Percentiles rank a stretch among this genome's conserved stretches.
These are phyloP conservation scores for Amorpha juglandis DNA, from an alignment of 2,888 invertebrate species.

Conservation along the genomic window DNA sequence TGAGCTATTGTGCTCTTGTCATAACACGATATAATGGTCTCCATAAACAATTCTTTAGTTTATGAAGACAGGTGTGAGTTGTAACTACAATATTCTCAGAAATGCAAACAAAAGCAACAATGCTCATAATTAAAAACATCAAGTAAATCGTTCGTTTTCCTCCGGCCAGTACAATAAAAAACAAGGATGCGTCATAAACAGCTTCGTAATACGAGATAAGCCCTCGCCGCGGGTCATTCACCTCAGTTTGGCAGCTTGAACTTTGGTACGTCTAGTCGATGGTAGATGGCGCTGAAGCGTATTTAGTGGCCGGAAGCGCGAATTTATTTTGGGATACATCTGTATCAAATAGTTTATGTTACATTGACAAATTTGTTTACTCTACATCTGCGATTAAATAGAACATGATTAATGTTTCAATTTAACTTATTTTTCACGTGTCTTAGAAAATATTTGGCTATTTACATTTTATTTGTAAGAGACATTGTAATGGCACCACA, in stretches of 20 bases:
- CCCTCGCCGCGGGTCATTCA: slow-evolving; percentile 55
- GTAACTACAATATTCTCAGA: background rate
- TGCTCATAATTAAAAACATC: slow-evolving; percentile 33
- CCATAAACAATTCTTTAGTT: background rate
- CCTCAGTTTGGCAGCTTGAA: slow-evolving; percentile 76
- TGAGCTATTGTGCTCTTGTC: too few species aligned
- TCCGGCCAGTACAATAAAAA: slow-evolving; percentile 36
- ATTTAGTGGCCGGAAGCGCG: slow-evolving; percentile 11
- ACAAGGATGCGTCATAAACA: slow-evolving; percentile 49
- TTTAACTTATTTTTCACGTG: background rate
- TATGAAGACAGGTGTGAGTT: background rate
- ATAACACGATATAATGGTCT: background rate
- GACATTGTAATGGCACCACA: too few species aligned
- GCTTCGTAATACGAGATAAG: slow-evolving; percentile 52
- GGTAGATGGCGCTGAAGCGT: slow-evolving; percentile 48
- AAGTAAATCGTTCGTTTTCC: slow-evolving; percentile 37
- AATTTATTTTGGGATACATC: slow-evolving; percentile 6
- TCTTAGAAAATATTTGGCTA: too few species aligned
- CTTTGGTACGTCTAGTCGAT: slow-evolving; percentile 63
- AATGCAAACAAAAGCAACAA: slow-evolving; percentile 13
- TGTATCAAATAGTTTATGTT: background rate
- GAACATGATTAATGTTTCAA: background rate
- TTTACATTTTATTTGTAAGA: too few species aligned
- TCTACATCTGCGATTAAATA: background rate
- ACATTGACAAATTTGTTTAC: slow-evolving; percentile 2